Base-by-base conservation (phyloP, 2,797 vertebrate genomes). In the Coluber constrictor region DNA sequence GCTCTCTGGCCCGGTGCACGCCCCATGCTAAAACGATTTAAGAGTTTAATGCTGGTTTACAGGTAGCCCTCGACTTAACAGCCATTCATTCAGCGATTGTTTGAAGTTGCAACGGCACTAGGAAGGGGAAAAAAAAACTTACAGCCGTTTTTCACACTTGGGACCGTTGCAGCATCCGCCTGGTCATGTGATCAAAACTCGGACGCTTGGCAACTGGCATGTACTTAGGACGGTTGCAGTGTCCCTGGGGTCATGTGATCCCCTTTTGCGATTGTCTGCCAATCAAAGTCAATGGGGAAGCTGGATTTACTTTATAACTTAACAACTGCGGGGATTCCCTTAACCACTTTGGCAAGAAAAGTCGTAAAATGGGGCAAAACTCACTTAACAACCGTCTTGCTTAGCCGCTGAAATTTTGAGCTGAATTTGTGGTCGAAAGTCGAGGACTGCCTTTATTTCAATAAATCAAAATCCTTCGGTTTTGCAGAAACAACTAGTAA, bases 311-410 rank as follows among this genome's bases (percentile, higher is more conserved):
- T 63, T n/a, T 5, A 15, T 66, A 15, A 66, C 3, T 11, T 29
- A 63, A n/a, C n/a, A 57, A 54, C 18, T 86, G 83, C 5, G 2
- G 23, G 0, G 27, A 47, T 51, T 86, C 32, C 23, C 23, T 86
- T 86, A 25, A 86, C 37, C 10, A 12, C 47, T 6, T 47, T 27
- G 27, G 43, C 23, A 12, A 47, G 83, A 47, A 66, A 66, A 29
- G 29, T 66, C 1, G 1, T n/a, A 5, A n/a, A n/a, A n/a, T 5
- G 29, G 29, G 29, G 12, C 63, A n/a, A 66, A n/a, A 66, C 29
- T 6, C 0, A n/a, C 27, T 66, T 66, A n/a, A n/a, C 4, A 66
- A n/a, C 5, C 0, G 0, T 15, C 63, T 2, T 13, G 29, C 29
- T n/a, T 6, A 66, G 63, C 29, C 15, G 13, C 29, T 13, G 12